A percentile compares a stretch with the other conserved stretches of the same genome.
Evolutionary conservation across 2,888 invertebrate genomes (phyloP).

Genomic region (Strigamia crassipes): DNA sequence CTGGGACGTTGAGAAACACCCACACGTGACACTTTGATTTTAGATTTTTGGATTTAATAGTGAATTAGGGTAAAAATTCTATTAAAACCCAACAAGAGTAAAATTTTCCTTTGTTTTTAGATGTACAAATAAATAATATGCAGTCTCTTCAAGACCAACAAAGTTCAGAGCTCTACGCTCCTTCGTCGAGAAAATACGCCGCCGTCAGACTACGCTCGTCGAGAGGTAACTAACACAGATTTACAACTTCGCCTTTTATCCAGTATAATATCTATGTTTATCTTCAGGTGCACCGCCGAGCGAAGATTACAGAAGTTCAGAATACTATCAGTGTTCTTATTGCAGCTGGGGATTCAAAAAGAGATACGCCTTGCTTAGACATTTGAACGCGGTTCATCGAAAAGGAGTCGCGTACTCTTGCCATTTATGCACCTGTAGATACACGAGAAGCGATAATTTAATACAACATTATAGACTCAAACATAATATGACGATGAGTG

Average conservation of each 20-base stretch:
- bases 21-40: background rate
- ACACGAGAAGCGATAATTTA: background rate
- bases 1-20: background rate
- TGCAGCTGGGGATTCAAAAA: background rate
- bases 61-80: background rate
- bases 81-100: background rate
- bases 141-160: background rate
- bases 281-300: background rate
- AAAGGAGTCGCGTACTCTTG: background rate
- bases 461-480: background rate
- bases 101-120: background rate
- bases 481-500: slow-evolving; percentile 1
- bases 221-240: background rate
- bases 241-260: no score
- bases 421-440: background rate
- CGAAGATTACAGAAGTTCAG: background rate
- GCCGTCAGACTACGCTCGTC: background rate
- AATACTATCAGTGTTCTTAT: background rate
- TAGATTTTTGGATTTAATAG: background rate
- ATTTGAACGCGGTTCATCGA: background rate
- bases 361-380: background rate
- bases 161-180: background rate
- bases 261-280: background rate
- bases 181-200: background rate
- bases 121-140: background rate